Evolutionary conservation across 2,888 invertebrate species (phyloP).

Genomic region (Fabriciana adippe): DNA sequence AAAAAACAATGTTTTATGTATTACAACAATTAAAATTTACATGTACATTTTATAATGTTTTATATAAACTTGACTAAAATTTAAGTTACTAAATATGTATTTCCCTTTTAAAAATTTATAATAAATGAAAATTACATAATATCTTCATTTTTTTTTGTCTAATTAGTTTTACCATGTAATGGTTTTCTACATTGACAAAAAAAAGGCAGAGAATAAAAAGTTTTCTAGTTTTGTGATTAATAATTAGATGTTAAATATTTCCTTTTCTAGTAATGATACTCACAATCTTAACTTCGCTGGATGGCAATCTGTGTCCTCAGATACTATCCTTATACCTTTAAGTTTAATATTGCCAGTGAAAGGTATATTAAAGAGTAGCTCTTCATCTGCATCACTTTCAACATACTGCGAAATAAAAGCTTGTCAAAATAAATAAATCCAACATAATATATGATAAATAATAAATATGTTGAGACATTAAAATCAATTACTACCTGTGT

Average conservation of each 20-base stretch:
- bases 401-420: slow-evolving; percentile 86
- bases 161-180: too few relatives aligned
- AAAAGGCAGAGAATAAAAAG: too few relatives aligned
- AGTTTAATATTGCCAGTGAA: slow-evolving; percentile 98
- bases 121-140: neutral
- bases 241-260: too few relatives aligned
- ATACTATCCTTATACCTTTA: slow-evolving; percentile 95
- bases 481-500: slow-evolving; percentile 83
- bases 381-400: slow-evolving; percentile 97
- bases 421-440: neutral
- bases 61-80: too few relatives aligned
- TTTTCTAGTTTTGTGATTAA: too few relatives aligned
- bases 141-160: too few relatives aligned
- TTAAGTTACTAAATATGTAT: too few relatives aligned
- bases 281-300: slow-evolving; percentile 94
- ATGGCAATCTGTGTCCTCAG: slow-evolving; percentile 93
- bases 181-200: too few relatives aligned
- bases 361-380: slow-evolving; percentile 97
- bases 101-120: neutral
- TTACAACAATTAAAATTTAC: too few relatives aligned
- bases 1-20: slow-evolving; percentile 40
- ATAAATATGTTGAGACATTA: neutral
- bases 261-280: slow-evolving; percentile 58
- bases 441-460: neutral
- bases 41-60: too few relatives aligned